Conservation (phyloP, 2,888 invertebrate genomes). For the Ecliptopera silaceata region DNA sequence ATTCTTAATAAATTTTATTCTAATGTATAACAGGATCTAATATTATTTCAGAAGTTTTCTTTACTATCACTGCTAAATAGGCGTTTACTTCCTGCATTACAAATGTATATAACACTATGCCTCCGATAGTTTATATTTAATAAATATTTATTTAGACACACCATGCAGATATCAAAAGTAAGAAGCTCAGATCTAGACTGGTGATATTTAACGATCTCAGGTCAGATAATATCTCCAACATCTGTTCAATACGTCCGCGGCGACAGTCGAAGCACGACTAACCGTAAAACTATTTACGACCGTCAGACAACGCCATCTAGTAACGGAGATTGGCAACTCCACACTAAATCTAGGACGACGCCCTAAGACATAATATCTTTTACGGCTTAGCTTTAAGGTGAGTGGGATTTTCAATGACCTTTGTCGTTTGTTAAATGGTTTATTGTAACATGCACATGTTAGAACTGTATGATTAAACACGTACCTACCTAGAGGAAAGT, state of each 20-base stretch:
- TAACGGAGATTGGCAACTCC: constrained; percentile 66
- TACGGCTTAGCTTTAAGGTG: constrained; percentile 63
- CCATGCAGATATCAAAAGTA: no score
- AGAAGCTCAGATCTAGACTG: not conserved
- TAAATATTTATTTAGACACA: no score
- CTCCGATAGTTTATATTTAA: no score
- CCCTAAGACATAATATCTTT: constrained; percentile 57
- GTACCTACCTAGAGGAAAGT: not conserved
- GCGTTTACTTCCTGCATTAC: no score
- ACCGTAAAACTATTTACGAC: constrained; percentile 68
- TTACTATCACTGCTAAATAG: no score
- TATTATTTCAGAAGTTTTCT: no score
- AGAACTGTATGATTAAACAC: constrained; percentile 1
- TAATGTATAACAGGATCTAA: no score
- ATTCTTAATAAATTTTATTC: no score
- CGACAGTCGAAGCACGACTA: constrained; percentile 49
- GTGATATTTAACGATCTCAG: constrained; percentile 8
- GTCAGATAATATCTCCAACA: constrained; percentile 30
- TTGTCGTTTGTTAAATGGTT: constrained; percentile 60
- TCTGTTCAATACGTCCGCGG: constrained; percentile 39
- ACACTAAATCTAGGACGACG: constrained; percentile 54
- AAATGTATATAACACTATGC: no score
- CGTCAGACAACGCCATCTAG: constrained; percentile 68
- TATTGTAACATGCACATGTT: constrained; percentile 35
- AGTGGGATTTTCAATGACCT: constrained; percentile 71